Percentiles rank a stretch among this genome's conserved stretches.
These are phyloP conservation scores for Pygmarrhopalites habei DNA, from an alignment of 1,140 invertebrate species.

Conservation along the genomic window DNA sequence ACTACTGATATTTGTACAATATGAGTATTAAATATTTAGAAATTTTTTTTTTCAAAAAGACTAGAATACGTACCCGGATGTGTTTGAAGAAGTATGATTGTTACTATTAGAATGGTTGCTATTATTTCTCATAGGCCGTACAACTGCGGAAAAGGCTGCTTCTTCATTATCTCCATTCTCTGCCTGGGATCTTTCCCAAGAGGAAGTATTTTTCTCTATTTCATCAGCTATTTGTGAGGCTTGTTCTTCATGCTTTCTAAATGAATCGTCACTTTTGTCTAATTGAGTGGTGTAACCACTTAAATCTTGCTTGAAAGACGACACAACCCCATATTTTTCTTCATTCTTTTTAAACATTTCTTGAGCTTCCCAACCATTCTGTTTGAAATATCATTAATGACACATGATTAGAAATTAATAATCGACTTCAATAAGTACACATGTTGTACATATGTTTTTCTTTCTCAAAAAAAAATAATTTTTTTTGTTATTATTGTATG, in stretches of 20 bases:
- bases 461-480: background rate
- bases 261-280: slow-evolving; percentile 74
- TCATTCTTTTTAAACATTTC: slow-evolving; percentile 94
- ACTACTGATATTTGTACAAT: no score
- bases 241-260: slow-evolving; percentile 65
- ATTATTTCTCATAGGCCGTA: slow-evolving; percentile 35
- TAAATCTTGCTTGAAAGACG: slow-evolving; percentile 77
- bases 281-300: slow-evolving; percentile 78
- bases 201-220: slow-evolving; percentile 75
- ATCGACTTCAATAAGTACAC: no score
- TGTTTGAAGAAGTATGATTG: background rate
- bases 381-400: no score
- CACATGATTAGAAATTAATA: slow-evolving; percentile 19
- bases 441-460: background rate
- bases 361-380: slow-evolving; percentile 88
- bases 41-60: no score
- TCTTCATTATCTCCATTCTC: slow-evolving; percentile 87
- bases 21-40: no score
- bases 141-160: slow-evolving; percentile 58
- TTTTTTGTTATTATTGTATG: no score
- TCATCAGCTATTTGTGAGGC: slow-evolving; percentile 80
- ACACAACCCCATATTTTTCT: slow-evolving; percentile 76
- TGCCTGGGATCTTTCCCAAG: slow-evolving; percentile 68
- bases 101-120: slow-evolving; percentile 25
- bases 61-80: no score